A percentile compares a stretch with the other conserved stretches of the same genome.
These are phyloP conservation scores for Neoitamus cyanurus DNA, from an alignment of 2,888 invertebrate species.

Conservation along the genomic window DNA sequence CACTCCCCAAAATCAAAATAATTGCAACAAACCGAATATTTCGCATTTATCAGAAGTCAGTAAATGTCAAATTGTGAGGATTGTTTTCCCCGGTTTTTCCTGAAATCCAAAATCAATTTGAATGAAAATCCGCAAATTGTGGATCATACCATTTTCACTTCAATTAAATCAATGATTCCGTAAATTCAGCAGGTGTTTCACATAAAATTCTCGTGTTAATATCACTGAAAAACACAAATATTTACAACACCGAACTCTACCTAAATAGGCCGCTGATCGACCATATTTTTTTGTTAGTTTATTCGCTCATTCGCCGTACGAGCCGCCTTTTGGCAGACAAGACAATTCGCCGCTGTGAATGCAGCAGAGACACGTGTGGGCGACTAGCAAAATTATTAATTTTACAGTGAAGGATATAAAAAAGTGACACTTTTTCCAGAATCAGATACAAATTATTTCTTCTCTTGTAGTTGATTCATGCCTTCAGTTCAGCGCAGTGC, in stretches of 20 bases:
- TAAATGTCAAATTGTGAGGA: slow-evolving; percentile 32
- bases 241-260: slow-evolving; percentile 33
- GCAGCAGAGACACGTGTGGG: background rate
- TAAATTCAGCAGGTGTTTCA: background rate
- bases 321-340: background rate
- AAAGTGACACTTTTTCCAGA: background rate
- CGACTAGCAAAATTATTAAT: background rate
- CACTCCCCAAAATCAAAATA: background rate
- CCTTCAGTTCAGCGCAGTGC: no score
- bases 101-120: background rate
- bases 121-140: slow-evolving; percentile 7
- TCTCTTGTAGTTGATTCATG: no score
- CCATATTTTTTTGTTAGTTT: slow-evolving; percentile 41
- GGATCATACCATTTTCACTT: slow-evolving; percentile 22
- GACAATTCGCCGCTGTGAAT: background rate
- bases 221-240: slow-evolving; percentile 31
- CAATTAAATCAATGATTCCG: background rate
- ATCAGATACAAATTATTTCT: no score
- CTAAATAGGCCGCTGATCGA: slow-evolving; percentile 43
- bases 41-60: background rate
- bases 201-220: slow-evolving; percentile 7
- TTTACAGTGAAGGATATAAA: background rate
- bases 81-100: slow-evolving; percentile 25
- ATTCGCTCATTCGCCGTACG: slow-evolving; percentile 10
- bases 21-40: background rate